Evolutionary conservation across 2,888 invertebrate species (phyloP).

Genomic region (Sinohyriopsis cumingii): DNA sequence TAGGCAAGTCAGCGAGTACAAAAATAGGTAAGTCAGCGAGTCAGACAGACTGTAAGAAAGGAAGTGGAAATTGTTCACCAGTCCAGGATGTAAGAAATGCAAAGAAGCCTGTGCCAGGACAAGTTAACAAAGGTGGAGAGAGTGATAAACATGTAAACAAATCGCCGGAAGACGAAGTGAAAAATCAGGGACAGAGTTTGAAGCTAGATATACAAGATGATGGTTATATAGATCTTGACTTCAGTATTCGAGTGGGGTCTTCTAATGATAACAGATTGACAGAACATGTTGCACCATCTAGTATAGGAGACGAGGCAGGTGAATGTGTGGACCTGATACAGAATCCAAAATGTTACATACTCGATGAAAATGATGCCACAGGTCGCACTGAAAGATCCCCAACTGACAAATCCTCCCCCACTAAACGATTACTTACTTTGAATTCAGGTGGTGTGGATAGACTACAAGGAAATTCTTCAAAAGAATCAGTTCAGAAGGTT

Average conservation of each 20-base stretch:
- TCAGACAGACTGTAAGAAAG: no score
- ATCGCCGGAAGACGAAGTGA: background rate
- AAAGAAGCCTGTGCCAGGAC: background rate
- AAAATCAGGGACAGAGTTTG: no score
- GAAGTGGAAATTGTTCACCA: no score
- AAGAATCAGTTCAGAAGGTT: background rate
- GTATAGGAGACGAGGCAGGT: background rate
- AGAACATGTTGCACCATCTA: background rate
- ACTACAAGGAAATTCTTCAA: no score
- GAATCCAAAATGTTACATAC: conserved; percentile 8
- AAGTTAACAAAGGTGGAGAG: background rate
- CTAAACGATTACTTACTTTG: background rate
- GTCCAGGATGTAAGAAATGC: background rate
- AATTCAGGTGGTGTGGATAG: no score
- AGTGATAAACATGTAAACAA: background rate
- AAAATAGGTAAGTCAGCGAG: no score
- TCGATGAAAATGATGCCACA: conserved; percentile 1
- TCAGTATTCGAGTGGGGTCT: conserved; percentile 7
- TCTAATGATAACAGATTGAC: conserved; percentile 3
- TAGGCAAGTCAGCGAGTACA: no score
- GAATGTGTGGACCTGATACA: conserved; percentile 1
- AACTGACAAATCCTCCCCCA: background rate
- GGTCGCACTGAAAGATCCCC: background rate
- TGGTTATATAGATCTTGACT: conserved; percentile 45
- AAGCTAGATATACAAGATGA: conserved; percentile 24